Percentiles rank a stretch among this genome's conserved stretches.
phyloP scores from a whole-genome alignment of 2,888 invertebrate species.

The Piscicola geometra region DNA sequence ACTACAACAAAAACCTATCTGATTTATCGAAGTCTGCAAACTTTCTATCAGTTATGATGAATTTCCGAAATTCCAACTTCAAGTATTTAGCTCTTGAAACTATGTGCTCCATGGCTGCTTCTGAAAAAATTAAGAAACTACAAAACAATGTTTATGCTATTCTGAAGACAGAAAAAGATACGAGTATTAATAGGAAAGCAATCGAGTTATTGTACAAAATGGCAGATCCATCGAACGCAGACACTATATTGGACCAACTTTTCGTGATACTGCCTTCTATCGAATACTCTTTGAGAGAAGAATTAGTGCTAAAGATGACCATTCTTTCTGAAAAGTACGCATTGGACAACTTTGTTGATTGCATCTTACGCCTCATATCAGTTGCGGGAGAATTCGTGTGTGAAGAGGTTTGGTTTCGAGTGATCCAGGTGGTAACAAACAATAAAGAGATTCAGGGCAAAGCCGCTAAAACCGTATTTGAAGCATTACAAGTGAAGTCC shows the following conservation, averaged over 20 bases:
- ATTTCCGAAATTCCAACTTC: constrained; percentile 15
- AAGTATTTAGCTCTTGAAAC: constrained; percentile 92
- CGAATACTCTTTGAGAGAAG: background rate
- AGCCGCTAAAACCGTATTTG: constrained; percentile 98
- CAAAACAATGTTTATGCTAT: constrained; percentile 98
- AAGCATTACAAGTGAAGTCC: constrained; percentile 93
- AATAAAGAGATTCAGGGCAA: constrained; percentile 99
- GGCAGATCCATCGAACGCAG: constrained; percentile 98
- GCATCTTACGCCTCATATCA: constrained; percentile 93
- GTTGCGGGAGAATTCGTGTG: constrained; percentile 99
- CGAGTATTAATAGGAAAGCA: constrained; percentile 93
- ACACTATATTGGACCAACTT: constrained; percentile 76
- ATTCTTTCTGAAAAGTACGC: constrained; percentile 99
- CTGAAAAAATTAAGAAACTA: constrained; percentile 98
- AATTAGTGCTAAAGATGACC: constrained; percentile 86
- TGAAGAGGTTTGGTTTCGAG: constrained; percentile 95
- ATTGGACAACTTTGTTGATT: constrained; percentile 90
- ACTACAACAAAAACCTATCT: constrained; percentile 95
- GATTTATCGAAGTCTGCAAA: background rate
- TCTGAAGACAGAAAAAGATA: constrained; percentile 98
- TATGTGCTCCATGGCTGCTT: constrained; percentile 97
- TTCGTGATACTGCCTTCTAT: constrained; percentile 2
- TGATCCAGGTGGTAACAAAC: constrained; percentile 98
- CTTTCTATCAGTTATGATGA: background rate
- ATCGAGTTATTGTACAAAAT: constrained; percentile 97